Conservation (phyloP, 2,113 vertebrate genomes). For the Zosterops pallidus region DNA sequence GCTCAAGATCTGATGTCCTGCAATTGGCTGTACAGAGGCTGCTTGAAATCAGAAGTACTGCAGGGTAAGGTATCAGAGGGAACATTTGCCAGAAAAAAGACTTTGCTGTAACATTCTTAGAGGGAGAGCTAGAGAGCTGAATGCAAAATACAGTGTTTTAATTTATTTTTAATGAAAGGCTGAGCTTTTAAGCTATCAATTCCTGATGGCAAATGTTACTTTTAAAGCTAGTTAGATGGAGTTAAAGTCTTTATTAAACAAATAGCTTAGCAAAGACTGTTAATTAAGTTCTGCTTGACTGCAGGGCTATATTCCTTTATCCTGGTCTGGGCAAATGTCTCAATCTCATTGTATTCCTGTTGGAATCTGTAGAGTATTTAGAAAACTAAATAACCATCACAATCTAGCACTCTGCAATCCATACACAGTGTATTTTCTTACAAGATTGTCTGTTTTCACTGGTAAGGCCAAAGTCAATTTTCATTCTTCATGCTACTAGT, state of each 20-base stretch:
- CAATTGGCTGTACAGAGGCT: neutral
- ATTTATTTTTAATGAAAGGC: conserved; percentile 10
- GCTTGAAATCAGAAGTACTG: neutral
- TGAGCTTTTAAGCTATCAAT: neutral
- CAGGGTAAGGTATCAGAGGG: neutral
- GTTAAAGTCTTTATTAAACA: conserved; percentile 9
- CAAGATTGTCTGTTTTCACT: neutral
- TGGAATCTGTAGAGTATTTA: neutral
- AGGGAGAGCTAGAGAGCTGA: neutral
- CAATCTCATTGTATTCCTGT: neutral
- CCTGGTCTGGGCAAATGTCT: neutral
- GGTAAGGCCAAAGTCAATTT: neutral
- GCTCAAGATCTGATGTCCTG: neutral
- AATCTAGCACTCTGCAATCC: neutral
- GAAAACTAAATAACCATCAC: neutral
- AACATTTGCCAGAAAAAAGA: neutral
- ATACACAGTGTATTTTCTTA: neutral
- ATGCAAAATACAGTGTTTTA: neutral
- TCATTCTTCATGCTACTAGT: neutral
- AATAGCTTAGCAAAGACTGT: neutral
- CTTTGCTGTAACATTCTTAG: neutral
- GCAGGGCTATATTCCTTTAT: neutral
- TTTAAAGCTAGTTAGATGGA: neutral
- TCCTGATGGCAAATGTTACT: neutral
- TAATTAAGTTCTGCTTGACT: neutral